Percentiles rank a stretch among this genome's conserved stretches.
Evolutionary conservation across 2,888 invertebrate genomes (phyloP).

Genomic region (Parnassius mnemosyne): DNA sequence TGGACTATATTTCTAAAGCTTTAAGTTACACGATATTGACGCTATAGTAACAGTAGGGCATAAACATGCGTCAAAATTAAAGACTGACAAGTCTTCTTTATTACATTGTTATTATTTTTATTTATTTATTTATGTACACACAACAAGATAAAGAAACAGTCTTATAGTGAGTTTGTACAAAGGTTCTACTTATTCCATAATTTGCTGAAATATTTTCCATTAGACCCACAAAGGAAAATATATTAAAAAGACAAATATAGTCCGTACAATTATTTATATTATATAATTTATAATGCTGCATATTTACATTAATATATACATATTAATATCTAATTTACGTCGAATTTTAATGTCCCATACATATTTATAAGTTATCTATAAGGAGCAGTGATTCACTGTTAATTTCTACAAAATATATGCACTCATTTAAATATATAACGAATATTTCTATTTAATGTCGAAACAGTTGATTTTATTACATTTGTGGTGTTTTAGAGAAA

Average conservation of each 20-base stretch:
- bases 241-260: too few species aligned
- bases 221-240: too few species aligned
- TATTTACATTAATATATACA: conserved; percentile 10
- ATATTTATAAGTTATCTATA: conserved; percentile 28
- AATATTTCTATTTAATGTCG: conserved; percentile 20
- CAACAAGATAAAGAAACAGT: too few species aligned
- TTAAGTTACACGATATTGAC: too few species aligned
- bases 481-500: conserved; percentile 8
- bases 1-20: too few species aligned
- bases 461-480: conserved; percentile 22
- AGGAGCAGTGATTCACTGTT: conserved; percentile 16
- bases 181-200: too few species aligned
- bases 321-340: conserved; percentile 19
- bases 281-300: conserved; percentile 15
- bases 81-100: conserved; percentile 8
- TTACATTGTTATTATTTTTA: too few species aligned
- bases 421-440: conserved; percentile 22
- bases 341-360: conserved; percentile 26
- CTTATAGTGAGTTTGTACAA: too few species aligned
- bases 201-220: too few species aligned
- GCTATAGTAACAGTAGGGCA: too few species aligned
- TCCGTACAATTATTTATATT: too few species aligned
- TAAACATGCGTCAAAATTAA: neutral
- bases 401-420: conserved; percentile 20
- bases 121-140: too few species aligned